Base-by-base conservation (phyloP, 92 coral and sea anemone species). In the Umimayanthus chanpuru region DNA sequence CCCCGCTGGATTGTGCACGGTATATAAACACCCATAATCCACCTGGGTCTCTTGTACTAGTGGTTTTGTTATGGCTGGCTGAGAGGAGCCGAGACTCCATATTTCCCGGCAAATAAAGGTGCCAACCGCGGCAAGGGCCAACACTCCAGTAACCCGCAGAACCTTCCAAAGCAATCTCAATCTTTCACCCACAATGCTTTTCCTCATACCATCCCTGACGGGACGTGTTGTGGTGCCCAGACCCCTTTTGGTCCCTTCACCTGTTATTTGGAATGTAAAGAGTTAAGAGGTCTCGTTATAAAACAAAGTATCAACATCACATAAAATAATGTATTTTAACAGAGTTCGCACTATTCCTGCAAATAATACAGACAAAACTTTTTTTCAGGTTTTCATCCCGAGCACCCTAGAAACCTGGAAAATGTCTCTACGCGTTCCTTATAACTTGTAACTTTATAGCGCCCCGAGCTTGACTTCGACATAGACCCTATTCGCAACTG, bases 11-110 rank as follows among this genome's bases (percentile, higher is more conserved):
- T 91, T 88, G 85, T 87, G 85, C 58, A 95, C 98, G 10, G 94
- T 90, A 79, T 93, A 95, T 47, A 93, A 85, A 85, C 98, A 95
- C 50, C 98, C 98, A 73, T 93, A 80, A 76, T 93, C 96, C 68
- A 85, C 58, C 61, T 20, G n/a, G 30, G 88, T 71, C 36, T 86
- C 90, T 16, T 80, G 75, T n/a, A 86, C 85, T n/a, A 73, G 90
- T 6, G 74, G 73, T 68, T 58, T 88, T 64, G 73, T 79, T 67
- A 49, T 90, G 1, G 20, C 81, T 26, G 89, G 82, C 30, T 74
- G 77, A 28, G 78, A 23, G 6, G 20, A 39, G 20, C 53, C 16
- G 58, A 79, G 85, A 50, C 72, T 80, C 91, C 93, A 87, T 68
- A 94, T 80, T 50, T 89, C 81, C 55, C 93, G 89, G 67, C 88